phyloP scores from a whole-genome alignment of 2,113 vertebrate genomes.

The Condylura cristata region DNA sequence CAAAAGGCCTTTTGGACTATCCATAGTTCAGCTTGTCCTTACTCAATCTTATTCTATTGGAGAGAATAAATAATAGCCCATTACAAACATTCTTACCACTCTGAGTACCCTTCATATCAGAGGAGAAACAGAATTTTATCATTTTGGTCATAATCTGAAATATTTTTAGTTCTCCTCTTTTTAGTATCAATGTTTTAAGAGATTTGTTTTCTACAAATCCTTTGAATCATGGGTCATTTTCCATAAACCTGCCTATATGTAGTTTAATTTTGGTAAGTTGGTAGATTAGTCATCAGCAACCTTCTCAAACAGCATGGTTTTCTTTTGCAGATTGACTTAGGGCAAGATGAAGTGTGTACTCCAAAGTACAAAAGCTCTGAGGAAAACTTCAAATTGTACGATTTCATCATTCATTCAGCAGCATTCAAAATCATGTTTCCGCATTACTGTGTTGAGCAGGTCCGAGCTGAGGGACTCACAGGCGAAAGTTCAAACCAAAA shows the following conservation, averaged over 20 bases:
- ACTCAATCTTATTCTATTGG: background rate
- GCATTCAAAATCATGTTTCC: background rate
- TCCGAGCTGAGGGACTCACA: background rate
- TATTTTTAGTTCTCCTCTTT: background rate
- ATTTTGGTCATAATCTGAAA: background rate
- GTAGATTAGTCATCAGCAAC: background rate
- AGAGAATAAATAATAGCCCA: conserved; percentile 13
- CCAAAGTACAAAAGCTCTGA: background rate
- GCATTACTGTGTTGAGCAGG: background rate
- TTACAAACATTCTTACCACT: background rate
- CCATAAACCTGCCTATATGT: background rate
- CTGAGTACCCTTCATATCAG: background rate
- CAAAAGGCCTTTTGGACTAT: background rate
- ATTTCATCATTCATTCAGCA: background rate
- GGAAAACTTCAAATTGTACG: background rate
- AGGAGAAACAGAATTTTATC: background rate
- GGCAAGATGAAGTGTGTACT: background rate
- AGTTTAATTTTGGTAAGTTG: too few species aligned
- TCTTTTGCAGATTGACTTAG: background rate
- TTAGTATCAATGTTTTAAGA: background rate
- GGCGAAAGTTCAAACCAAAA: background rate
- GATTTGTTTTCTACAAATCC: background rate
- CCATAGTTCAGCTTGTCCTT: conserved; percentile 16
- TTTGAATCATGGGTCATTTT: background rate
- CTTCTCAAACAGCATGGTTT: background rate